phyloP scores from a whole-genome alignment of 1,140 invertebrate genomes.

The Trichogramma pretiosum region DNA sequence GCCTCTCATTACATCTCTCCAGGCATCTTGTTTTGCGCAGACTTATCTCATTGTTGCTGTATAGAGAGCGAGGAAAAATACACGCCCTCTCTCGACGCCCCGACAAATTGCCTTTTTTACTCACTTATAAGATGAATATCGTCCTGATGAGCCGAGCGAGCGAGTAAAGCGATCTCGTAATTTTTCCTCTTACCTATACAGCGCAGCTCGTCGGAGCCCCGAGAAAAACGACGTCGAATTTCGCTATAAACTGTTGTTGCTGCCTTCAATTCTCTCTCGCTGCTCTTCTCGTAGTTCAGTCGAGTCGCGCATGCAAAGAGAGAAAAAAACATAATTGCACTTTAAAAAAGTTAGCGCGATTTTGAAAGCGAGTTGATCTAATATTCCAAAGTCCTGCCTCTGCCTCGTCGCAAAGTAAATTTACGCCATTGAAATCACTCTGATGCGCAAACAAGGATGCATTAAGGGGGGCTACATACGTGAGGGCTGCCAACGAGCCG shows the following conservation, averaged over 20 bases:
- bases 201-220: conserved; percentile 13
- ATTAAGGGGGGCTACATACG: not conserved
- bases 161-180: conserved; percentile 32
- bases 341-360: no score
- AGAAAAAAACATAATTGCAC: not conserved
- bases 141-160: conserved; percentile 39
- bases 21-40: conserved; percentile 33
- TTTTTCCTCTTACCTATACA: not conserved
- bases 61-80: no score
- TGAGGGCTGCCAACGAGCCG: not conserved
- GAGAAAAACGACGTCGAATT: no score
- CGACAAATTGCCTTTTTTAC: no score
- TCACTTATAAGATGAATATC: conserved; percentile 42
- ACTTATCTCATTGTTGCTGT: conserved; percentile 32
- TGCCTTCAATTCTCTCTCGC: not conserved
- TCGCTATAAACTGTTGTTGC: no score
- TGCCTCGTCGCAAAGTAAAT: no score
- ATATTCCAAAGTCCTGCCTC: no score
- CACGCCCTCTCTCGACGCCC: no score
- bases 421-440: not conserved
- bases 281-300: not conserved
- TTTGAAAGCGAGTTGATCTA: no score
- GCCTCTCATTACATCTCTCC: no score
- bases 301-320: not conserved
- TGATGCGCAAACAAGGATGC: not conserved